Percentiles rank a stretch among this genome's conserved stretches.
phyloP scores from a whole-genome alignment of 2,797 vertebrate species.

The Aeoliscus strigatus region DNA sequence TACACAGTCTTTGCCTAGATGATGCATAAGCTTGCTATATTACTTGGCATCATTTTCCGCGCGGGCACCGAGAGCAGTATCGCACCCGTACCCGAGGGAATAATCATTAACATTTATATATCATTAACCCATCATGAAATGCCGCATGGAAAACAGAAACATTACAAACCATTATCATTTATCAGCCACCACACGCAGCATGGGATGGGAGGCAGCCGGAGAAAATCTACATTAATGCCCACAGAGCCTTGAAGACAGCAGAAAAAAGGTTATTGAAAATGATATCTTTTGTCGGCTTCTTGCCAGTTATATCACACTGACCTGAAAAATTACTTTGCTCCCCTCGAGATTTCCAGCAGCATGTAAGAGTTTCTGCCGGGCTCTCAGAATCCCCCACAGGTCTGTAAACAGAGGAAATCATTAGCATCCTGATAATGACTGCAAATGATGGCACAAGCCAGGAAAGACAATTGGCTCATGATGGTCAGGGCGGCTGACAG shows the following conservation, averaged over 20 bases:
- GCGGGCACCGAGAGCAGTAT: slow-evolving; percentile 5
- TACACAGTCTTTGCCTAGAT: neutral
- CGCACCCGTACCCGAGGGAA: neutral
- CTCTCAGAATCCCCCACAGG: slow-evolving; percentile 4
- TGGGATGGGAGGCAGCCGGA: neutral
- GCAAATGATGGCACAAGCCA: slow-evolving; percentile 9
- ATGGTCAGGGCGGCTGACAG: neutral
- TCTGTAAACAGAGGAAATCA: slow-evolving; percentile 7
- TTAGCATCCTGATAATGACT: slow-evolving; percentile 14
- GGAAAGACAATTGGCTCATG: neutral
- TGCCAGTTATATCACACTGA: slow-evolving; percentile 2
- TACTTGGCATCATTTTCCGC: neutral
- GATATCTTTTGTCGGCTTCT: neutral
- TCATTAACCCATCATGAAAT: slow-evolving; percentile 17
- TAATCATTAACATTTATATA: slow-evolving; percentile 21
- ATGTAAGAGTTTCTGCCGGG: slow-evolving; percentile 9
- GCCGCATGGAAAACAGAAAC: slow-evolving; percentile 11
- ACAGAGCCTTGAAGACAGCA: slow-evolving; percentile 4
- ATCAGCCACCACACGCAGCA: slow-evolving; percentile 13
- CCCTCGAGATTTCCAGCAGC: slow-evolving; percentile 6
- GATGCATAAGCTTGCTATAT: neutral
- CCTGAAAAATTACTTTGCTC: slow-evolving; percentile 5
- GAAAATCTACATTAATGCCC: slow-evolving; percentile 10
- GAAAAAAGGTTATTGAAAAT: slow-evolving; percentile 6
- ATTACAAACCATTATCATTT: slow-evolving; percentile 15